phyloP scores from a whole-genome alignment of 2,113 vertebrate species.

The Astur gentilis region DNA sequence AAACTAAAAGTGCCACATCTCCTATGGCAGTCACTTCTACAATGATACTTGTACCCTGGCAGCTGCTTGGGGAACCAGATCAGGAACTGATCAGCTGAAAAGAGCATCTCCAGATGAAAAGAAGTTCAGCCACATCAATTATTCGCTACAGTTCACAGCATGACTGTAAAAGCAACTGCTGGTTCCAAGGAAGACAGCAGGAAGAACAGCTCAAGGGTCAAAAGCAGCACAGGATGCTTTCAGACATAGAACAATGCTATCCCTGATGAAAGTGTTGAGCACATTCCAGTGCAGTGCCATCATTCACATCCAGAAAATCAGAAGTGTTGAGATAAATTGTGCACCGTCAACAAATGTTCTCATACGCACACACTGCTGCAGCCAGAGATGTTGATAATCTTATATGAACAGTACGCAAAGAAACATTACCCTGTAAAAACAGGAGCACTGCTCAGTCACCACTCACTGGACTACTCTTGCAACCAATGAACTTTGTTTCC shows the following conservation, averaged over 20 bases:
- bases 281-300: not conserved
- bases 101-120: not conserved
- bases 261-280: not conserved
- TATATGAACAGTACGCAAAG: not conserved
- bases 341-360: not conserved
- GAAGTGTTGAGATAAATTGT: not conserved
- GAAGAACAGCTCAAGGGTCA: not conserved
- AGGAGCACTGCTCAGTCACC: not conserved
- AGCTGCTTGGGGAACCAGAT: not conserved
- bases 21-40: not conserved
- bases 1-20: not conserved
- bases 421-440: not conserved
- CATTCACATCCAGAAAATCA: not conserved
- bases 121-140: not conserved
- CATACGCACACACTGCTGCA: fast-evolving
- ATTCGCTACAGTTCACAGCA: not conserved
- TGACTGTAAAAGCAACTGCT: not conserved
- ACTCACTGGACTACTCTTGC: not conserved
- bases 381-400: not conserved
- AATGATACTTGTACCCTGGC: not conserved
- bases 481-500: not conserved
- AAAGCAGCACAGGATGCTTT: not conserved
- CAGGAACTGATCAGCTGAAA: not conserved
- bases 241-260: fast-evolving
- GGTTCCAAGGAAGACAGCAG: not conserved